Conservation (phyloP, 2,113 vertebrate genomes). For the Misgurnus anguillicaudatus region DNA sequence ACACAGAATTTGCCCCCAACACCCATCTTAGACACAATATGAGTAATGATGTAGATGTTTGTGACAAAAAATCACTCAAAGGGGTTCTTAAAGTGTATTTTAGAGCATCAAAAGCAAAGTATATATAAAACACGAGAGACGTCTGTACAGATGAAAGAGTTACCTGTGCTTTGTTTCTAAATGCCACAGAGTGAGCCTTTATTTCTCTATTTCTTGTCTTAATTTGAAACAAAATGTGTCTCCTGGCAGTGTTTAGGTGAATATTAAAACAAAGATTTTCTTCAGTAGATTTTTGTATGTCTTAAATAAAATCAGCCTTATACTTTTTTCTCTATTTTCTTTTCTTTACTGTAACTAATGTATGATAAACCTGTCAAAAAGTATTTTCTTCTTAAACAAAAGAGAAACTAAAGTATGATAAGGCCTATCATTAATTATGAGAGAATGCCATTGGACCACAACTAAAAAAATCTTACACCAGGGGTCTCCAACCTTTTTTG, state of each 20-base stretch:
- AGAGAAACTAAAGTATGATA: neutral
- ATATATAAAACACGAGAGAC: neutral
- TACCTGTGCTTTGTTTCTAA: neutral
- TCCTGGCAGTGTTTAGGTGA: neutral
- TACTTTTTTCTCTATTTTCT: too few species aligned
- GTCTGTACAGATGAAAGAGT: neutral
- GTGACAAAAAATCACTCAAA: neutral
- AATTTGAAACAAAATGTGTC: neutral
- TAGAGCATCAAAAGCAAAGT: neutral
- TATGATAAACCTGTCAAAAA: neutral
- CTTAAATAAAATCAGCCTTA: neutral
- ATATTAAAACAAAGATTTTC: neutral
- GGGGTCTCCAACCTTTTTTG: too few species aligned
- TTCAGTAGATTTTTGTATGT: slow-evolving; percentile 18
- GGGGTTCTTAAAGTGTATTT: neutral
- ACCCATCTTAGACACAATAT: neutral
- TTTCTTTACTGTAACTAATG: too few species aligned
- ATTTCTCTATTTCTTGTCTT: neutral
- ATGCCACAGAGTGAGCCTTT: neutral
- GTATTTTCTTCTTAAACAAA: neutral
- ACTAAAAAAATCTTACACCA: too few species aligned
- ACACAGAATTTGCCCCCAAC: neutral
- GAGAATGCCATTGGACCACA: too few species aligned
- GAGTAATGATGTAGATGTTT: neutral
- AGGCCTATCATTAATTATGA: neutral